phyloP scores from a whole-genome alignment of 2,888 invertebrate species.

The Watsonalla cultraria region DNA sequence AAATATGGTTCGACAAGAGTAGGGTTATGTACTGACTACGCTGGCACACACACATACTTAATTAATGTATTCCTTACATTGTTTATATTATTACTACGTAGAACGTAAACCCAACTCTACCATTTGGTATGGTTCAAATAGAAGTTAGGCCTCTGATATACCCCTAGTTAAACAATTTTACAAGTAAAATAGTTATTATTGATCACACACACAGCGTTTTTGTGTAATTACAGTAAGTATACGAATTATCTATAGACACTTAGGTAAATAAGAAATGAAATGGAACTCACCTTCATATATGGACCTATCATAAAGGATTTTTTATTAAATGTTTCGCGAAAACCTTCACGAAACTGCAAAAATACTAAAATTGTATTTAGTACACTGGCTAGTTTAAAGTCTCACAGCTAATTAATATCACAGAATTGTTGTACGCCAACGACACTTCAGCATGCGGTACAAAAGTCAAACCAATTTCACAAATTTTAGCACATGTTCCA shows the following conservation, averaged over 20 bases:
- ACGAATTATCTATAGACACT: neutral
- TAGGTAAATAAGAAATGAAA: conserved; percentile 22
- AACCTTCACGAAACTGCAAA: conserved; percentile 67
- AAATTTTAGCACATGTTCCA: conserved; percentile 44
- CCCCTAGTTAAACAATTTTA: too few species aligned
- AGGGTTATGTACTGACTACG: too few species aligned
- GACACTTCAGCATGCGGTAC: conserved; percentile 45
- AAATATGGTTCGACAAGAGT: too few species aligned
- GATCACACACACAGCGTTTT: too few species aligned
- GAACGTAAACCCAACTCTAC: too few species aligned
- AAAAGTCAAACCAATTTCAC: conserved; percentile 54
- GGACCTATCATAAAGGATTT: conserved; percentile 77
- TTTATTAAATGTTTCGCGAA: conserved; percentile 66
- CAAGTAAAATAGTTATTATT: too few species aligned
- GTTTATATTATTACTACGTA: too few species aligned
- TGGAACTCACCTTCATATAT: conserved; percentile 73
- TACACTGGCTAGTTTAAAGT: conserved; percentile 27
- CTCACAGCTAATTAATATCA: conserved; percentile 67
- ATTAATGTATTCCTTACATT: too few species aligned
- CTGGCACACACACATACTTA: too few species aligned
- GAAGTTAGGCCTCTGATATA: too few species aligned
- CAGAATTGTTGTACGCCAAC: conserved; percentile 54
- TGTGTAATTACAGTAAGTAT: too few species aligned
- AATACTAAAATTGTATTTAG: conserved; percentile 7
- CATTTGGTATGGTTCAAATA: too few species aligned